These are phyloP conservation scores for Cyprinodon tularosa DNA, from an alignment of 2,113 vertebrate genomes.

Conservation along the genomic window DNA sequence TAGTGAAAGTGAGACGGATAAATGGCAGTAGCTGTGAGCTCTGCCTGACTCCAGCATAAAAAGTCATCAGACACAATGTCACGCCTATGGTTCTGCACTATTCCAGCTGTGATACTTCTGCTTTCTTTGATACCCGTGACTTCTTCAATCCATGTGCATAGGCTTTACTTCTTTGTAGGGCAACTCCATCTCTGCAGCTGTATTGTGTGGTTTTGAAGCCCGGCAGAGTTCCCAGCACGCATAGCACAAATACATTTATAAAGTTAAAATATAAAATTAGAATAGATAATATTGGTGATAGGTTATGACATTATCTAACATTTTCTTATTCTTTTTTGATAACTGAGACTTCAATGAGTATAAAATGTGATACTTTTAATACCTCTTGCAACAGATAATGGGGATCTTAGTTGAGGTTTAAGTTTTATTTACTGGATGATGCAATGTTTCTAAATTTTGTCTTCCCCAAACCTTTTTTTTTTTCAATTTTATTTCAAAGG, in stretches of 20 bases:
- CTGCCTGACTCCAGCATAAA: conserved; percentile 8
- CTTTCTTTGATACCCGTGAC: conserved; percentile 30
- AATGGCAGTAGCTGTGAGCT: conserved; percentile 22
- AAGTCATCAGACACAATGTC: conserved; percentile 42
- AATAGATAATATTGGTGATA: not conserved
- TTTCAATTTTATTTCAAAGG: not conserved
- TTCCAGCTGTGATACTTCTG: conserved; percentile 29
- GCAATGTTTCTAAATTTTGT: not conserved
- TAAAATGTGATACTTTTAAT: not conserved
- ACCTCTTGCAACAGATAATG: not conserved
- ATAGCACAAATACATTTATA: not conserved
- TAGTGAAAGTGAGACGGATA: conserved; percentile 11
- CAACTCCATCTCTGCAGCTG: conserved; percentile 13
- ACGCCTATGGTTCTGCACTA: conserved; percentile 36
- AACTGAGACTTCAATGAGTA: not conserved
- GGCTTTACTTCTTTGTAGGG: conserved; percentile 24
- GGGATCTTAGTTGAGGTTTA: not conserved
- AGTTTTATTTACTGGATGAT: not conserved
- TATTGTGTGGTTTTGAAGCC: conserved; percentile 23
- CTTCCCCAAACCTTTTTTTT: not conserved
- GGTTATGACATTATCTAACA: not conserved
- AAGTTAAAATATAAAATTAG: not conserved
- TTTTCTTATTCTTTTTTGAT: not conserved
- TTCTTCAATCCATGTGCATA: conserved; percentile 39
- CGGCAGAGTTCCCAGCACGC: conserved; percentile 25